Evolutionary conservation across 2,797 vertebrate species (phyloP).

Genomic region (Emys orbicularis): DNA sequence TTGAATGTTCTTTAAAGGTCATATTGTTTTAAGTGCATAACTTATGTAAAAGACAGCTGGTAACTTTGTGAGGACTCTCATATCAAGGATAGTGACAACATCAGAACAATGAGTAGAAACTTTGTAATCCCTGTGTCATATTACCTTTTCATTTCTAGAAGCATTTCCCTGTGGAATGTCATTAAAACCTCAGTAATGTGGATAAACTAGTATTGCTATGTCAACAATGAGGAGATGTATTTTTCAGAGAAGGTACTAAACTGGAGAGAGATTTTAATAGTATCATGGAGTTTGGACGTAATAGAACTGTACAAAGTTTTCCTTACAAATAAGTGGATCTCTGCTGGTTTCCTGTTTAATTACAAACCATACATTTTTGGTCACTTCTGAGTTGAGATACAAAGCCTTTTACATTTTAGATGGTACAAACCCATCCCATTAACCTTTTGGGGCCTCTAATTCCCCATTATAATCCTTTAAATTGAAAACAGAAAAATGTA

Average conservation of each 20-base stretch:
- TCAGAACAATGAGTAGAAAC: not conserved
- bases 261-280: not conserved
- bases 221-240: not conserved
- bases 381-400: not conserved
- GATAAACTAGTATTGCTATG: not conserved
- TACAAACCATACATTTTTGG: not conserved
- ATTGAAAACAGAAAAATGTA: not conserved
- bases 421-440: not conserved
- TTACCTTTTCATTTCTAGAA: not conserved
- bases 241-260: not conserved
- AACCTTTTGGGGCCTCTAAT: not conserved
- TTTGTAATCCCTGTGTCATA: not conserved
- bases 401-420: not conserved
- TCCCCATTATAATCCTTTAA: not conserved
- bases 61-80: not conserved
- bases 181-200: not conserved
- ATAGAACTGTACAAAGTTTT: not conserved
- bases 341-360: not conserved
- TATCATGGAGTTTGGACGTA: not conserved
- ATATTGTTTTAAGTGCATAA: not conserved
- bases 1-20: not conserved
- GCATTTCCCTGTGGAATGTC: rapidly evolving
- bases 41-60: not conserved
- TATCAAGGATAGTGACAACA: not conserved
- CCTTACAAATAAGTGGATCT: not conserved